A percentile compares a stretch with the other conserved stretches of the same genome.
phyloP scores from a whole-genome alignment of 2,113 vertebrate species.

The Myrmecophaga tridactyla region DNA sequence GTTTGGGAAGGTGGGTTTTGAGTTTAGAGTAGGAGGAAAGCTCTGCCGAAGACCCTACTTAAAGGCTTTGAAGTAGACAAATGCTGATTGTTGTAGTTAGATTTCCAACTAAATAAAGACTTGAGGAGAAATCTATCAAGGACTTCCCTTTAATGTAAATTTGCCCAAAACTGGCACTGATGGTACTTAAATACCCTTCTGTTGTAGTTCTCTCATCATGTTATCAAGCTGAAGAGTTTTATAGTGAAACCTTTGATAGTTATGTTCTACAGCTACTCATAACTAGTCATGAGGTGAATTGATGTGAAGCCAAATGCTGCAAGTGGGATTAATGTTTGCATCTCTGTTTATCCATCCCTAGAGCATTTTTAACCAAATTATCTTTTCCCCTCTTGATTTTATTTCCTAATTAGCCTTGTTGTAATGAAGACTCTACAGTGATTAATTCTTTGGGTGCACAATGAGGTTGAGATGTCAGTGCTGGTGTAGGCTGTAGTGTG shows the following conservation, averaged over 20 bases:
- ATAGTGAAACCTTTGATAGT: conserved; percentile 11
- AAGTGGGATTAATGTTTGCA: conserved; percentile 67
- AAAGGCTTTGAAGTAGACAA: not conserved
- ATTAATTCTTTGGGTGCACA: conserved; percentile 48
- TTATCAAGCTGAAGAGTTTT: not conserved
- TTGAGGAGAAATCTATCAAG: not conserved
- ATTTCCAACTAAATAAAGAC: not conserved
- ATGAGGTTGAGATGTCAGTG: not conserved
- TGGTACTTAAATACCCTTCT: not conserved
- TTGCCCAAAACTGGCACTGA: not conserved
- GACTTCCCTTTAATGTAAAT: not conserved
- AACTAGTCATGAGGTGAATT: conserved; percentile 40
- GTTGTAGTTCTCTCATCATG: not conserved
- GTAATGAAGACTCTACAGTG: conserved; percentile 65
- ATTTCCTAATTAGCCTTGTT: conserved; percentile 73
- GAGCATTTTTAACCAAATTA: conserved; percentile 74
- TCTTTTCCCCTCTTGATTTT: conserved; percentile 69
- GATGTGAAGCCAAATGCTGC: conserved; percentile 42
- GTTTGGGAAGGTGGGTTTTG: not conserved
- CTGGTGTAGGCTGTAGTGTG: not conserved
- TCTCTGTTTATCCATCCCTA: conserved; percentile 66
- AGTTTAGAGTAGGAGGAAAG: not conserved
- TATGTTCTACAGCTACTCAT: not conserved
- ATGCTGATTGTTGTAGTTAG: not conserved
- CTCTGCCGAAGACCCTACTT: not conserved